A percentile compares a stretch with the other conserved stretches of the same genome.
Conservation (phyloP, 2,888 invertebrate genomes). For the Lithophane semibrunnea region DNA sequence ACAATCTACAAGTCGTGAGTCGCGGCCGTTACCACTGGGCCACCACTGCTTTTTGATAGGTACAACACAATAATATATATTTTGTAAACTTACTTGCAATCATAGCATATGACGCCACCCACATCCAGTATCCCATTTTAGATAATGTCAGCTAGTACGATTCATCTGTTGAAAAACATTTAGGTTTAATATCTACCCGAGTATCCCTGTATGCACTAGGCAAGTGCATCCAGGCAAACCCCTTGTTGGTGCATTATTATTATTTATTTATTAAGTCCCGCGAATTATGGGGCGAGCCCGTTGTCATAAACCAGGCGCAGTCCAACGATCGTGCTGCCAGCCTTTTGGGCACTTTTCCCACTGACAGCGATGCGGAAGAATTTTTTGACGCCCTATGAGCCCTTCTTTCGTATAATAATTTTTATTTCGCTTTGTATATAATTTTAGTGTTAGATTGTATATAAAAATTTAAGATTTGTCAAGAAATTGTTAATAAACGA, state of each 20-base stretch:
- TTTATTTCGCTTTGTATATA: too few species aligned
- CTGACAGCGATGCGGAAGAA: too few species aligned
- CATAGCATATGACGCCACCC: conserved; percentile 52
- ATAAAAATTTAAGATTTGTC: too few species aligned
- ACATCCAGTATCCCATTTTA: conserved; percentile 53
- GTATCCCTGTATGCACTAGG: background rate
- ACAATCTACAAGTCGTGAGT: too few species aligned
- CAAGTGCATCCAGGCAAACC: background rate
- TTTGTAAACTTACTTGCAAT: conserved; percentile 37
- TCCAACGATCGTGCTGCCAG: too few species aligned
- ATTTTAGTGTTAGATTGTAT: too few species aligned
- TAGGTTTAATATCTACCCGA: background rate
- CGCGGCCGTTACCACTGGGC: too few species aligned
- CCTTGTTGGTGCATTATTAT: background rate
- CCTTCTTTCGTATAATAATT: too few species aligned
- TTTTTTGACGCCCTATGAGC: too few species aligned
- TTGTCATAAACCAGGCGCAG: background rate
- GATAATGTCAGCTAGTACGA: background rate
- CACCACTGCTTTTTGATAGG: too few species aligned
- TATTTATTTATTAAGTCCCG: background rate
- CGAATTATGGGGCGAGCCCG: background rate
- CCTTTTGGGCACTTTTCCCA: too few species aligned
- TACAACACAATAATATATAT: background rate
- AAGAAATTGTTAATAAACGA: too few species aligned
- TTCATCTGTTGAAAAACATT: background rate